Conservation (phyloP, 2,113 vertebrate species). For the Heterotilapia buettikoferi region DNA sequence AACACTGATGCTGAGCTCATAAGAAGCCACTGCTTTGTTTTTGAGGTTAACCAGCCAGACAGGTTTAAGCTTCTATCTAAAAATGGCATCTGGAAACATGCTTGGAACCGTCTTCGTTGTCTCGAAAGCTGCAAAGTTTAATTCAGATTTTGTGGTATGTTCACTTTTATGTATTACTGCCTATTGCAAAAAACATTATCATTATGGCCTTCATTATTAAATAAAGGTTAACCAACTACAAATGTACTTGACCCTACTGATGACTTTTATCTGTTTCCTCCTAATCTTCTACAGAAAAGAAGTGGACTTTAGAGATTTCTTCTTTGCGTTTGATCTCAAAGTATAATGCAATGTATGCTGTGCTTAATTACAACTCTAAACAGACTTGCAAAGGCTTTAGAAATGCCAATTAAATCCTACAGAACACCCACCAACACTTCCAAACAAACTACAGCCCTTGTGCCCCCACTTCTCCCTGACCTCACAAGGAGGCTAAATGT, state of each 20-base stretch:
- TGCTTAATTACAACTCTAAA: constrained; percentile 50
- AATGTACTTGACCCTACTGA: neutral
- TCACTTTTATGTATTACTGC: neutral
- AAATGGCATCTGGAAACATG: neutral
- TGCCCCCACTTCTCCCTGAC: constrained; percentile 44
- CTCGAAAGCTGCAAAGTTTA: neutral
- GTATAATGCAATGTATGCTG: constrained; percentile 4
- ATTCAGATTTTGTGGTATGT: neutral
- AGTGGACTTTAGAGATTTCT: neutral
- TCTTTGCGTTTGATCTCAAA: neutral
- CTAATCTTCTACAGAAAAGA: neutral
- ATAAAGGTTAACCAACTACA: neutral
- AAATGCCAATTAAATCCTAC: constrained; percentile 55
- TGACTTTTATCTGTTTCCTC: neutral
- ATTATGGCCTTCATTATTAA: neutral
- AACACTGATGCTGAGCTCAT: neutral
- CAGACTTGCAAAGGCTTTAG: constrained; percentile 55
- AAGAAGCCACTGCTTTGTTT: neutral
- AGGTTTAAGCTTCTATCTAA: neutral
- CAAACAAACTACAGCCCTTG: constrained; percentile 48
- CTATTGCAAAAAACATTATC: neutral
- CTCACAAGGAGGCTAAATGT: constrained; percentile 74
- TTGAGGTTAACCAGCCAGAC: neutral
- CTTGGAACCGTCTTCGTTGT: neutral
- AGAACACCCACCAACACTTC: constrained; percentile 30